phyloP scores from a whole-genome alignment of 2,888 invertebrate species.

The Ornithoptera alexandrae region DNA sequence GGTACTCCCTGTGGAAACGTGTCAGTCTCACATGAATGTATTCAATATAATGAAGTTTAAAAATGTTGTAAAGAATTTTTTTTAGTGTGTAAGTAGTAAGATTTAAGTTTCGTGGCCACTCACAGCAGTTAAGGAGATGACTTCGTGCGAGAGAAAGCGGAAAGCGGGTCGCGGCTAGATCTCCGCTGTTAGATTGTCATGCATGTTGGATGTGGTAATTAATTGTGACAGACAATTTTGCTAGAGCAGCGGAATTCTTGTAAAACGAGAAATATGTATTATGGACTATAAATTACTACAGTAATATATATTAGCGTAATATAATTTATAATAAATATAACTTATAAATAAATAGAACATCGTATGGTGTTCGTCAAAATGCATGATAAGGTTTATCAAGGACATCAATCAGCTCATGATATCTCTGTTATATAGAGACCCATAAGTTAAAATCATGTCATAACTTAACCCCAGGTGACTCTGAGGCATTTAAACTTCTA shows the following conservation, averaged over 20 bases:
- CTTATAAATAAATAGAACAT: not conserved
- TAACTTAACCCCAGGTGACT: too few relatives aligned
- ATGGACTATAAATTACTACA: not conserved
- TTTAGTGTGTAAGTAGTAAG: too few relatives aligned
- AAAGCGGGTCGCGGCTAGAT: conserved; percentile 73
- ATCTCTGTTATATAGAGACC: too few relatives aligned
- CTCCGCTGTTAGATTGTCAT: conserved; percentile 76
- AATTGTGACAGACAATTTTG: conserved; percentile 70
- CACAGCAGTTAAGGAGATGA: conserved; percentile 49
- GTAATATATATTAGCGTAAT: not conserved
- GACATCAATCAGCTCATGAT: too few relatives aligned
- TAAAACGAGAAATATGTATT: conserved; percentile 31
- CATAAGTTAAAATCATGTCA: too few relatives aligned
- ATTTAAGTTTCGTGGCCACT: conserved; percentile 44
- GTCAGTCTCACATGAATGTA: too few relatives aligned
- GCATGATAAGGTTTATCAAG: too few relatives aligned
- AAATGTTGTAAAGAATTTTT: too few relatives aligned
- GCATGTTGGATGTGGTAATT: conserved; percentile 74
- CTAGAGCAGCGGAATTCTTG: conserved; percentile 36
- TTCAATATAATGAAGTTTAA: too few relatives aligned
- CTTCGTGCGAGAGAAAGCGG: conserved; percentile 76
- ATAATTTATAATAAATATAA: not conserved
- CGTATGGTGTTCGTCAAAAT: too few relatives aligned
- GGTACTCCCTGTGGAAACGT: too few relatives aligned
- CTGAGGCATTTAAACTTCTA: too few relatives aligned